Evolutionary conservation across 2,113 vertebrate genomes (phyloP), one percentile per base, ranked within the genome.

Genomic region (Anoura caudifer): DNA sequence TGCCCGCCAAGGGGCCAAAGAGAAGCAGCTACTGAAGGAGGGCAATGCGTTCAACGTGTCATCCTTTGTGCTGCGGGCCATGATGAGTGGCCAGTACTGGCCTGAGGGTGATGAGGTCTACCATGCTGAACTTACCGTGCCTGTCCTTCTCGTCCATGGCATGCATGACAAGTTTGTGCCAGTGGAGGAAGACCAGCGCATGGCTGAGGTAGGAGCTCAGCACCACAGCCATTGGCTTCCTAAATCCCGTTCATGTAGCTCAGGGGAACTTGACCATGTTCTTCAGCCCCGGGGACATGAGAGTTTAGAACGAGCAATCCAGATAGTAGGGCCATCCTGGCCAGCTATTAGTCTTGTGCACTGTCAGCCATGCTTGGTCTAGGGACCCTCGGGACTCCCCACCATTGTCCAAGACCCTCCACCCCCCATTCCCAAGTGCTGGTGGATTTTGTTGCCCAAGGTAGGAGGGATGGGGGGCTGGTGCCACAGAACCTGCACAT

Each of bases 51-150:
- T 99, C 98, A 99, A 99, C 0, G 99, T 99, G 73, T 99, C 99
- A 0, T 99, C 99, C 5, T 99, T 99, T 0, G 99, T 99, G 59
- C 98, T 99, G 94, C 98, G 99, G 14, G 99, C 99, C 97, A 99
- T 99, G 99, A 99, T 99, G 99, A 99, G 99, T 0, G 99, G 99
- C 0, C 99, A 99, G 98, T 99, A 99, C 98, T 99, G 99, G 99
- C 99, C 99, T 0, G 99, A 99, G 96, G 99, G 99, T 0, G 99
- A 99, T 0, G 99, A 99, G 96, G 99, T 99, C 43, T 99, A 99
- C 97, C 99, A 99, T 1, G 99, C 99, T 0, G 99, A 99, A 98
- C 99, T 99, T 70, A 99, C 99, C 0, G 99, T 99, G 91, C 99
- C 99, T 0, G 99, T 99, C 75, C 98, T 99, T 85, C 98, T 99